Evolutionary conservation across 2,797 vertebrate genomes (phyloP), one percentile per base, ranked within the genome.

Genomic region (Enteromius fasciolatus): DNA sequence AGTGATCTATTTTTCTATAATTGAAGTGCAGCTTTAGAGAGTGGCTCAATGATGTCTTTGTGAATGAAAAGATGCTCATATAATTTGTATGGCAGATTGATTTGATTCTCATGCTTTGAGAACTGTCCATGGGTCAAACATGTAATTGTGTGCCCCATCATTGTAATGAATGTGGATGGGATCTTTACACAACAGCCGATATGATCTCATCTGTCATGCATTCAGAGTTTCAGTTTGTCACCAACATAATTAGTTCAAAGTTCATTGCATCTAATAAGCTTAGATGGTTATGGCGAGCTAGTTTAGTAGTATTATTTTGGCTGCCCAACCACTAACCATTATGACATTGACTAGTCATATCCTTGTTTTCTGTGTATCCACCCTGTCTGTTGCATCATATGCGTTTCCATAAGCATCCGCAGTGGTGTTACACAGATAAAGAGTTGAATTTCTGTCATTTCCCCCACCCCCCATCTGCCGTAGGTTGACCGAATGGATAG

Each of bases 11-110:
- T 57, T 0, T 23, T 52, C 41, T 78, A n/a, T 31, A 44, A 59
- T 80, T 80, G 78, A 80, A 57, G 3, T 41, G 31, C n/a, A 52
- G 66, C 33, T 57, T 69, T 59, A 46, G 23, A 20, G 17, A 61
- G 23, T 44, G 36, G 5, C 33, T 52, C 33, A 70, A 0, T 36
- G 9, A 48, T 14, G 39, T 78, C 36, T 83, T 33, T 67, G 33
- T 25, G 17, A 31, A 41, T 2, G 33, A 12, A 46, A 36, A 80
- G 10, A 31, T 31, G 33, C 73, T 41, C 18, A 25, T 74, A 80
- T 59, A 28, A 88, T 84, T 76, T 66, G 75, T 69, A 67, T 61
- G 54, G 44, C 68, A 36, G 81, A 81, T 82, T 39, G 64, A 86
- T 84, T 72, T 61, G 36, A 79, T 86, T 76, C 59, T 82, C 46